Base-by-base conservation (phyloP, 2,888 invertebrate genomes). In the Hemistola chrysoprasaria region DNA sequence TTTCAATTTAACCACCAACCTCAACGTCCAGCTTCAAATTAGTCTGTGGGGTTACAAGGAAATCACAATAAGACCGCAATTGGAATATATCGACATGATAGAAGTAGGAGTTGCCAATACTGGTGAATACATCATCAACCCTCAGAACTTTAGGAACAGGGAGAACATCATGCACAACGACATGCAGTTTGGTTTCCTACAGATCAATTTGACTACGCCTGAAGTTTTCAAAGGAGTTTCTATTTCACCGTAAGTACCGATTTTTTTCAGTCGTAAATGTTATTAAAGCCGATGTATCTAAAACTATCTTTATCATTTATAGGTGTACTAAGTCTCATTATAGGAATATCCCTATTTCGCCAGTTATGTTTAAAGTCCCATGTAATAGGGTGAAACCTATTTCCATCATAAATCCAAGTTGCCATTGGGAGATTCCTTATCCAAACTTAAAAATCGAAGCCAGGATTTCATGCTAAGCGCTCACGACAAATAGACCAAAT, bases 11-110 rank as follows among this genome's bases (percentile, higher is more conserved):
- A 97, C 97, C 0, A 92, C 92, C 22, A 95, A 95, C 69, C 83
- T 91, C 22, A 94, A 93, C 62, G 94, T 95, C 0, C 92, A 92
- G 29, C 92, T 97, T 0, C 92, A 93, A 53, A 94, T 98, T 56
- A 95, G 95, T 0, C 76, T 98, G 6, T 98, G 95, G 95, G 97
- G 97, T 0, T 97, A 97, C 80, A 92, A 95, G 33, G 97, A 97
- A 78, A 91, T 93, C 0, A 95, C 94, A 0, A 95, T 95, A 40
- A 67, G 84, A 61, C 97, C 97, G 0, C 93, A 96, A 64, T 83
- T 97, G 28, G 91, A 95, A 45, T 97, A 91, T 67, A 97, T 97
- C 40, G 94, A 94, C 47, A 89, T 92, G 53, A 90, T 96, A 31
- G 94, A 94, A 71, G 90, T 91, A 7, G 86, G 90, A 22, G 79